Conservation (phyloP, 2,113 vertebrate genomes). For the Acrocephalus kingi region DNA sequence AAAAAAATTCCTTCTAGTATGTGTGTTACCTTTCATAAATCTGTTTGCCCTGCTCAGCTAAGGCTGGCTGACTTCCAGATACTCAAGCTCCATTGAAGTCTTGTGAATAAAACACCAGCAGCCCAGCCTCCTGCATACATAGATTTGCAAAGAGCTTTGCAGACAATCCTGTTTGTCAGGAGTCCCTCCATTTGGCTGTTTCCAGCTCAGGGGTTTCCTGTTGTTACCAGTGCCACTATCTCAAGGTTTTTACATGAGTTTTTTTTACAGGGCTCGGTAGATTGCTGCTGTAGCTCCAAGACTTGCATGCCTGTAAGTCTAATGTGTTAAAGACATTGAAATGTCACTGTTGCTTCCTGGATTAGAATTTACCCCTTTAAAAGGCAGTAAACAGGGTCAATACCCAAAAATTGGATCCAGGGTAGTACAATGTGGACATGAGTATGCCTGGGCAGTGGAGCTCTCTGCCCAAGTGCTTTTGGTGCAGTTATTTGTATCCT, state of each 20-base stretch:
- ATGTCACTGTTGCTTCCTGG: not conserved
- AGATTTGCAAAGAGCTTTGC: slow-evolving; percentile 7
- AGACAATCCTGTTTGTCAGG: not conserved
- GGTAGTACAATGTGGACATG: accelerated
- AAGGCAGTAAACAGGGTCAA: not conserved
- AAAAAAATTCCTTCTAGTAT: not conserved
- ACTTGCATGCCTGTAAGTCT: not conserved
- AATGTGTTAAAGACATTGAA: not conserved
- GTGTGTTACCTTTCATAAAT: slow-evolving; percentile 44
- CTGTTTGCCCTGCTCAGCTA: slow-evolving; percentile 31
- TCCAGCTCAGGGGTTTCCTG: not conserved
- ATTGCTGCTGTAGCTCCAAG: not conserved
- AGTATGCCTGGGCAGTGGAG: not conserved
- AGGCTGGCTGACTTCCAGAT: slow-evolving; percentile 45
- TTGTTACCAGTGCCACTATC: not conserved
- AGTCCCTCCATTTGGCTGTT: not conserved
- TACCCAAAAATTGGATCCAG: not conserved
- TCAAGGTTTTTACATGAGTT: not conserved
- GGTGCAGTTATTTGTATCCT: not conserved
- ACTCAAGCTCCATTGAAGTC: slow-evolving; percentile 11
- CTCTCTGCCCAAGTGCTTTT: not conserved
- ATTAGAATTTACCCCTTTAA: not conserved
- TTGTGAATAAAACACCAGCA: slow-evolving; percentile 38
- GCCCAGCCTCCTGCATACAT: not conserved
- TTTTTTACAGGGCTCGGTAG: not conserved